Percentiles rank a stretch among this genome's conserved stretches.
Conservation (phyloP, 2,888 invertebrate species). For the Rhynchonema sp. region DNA sequence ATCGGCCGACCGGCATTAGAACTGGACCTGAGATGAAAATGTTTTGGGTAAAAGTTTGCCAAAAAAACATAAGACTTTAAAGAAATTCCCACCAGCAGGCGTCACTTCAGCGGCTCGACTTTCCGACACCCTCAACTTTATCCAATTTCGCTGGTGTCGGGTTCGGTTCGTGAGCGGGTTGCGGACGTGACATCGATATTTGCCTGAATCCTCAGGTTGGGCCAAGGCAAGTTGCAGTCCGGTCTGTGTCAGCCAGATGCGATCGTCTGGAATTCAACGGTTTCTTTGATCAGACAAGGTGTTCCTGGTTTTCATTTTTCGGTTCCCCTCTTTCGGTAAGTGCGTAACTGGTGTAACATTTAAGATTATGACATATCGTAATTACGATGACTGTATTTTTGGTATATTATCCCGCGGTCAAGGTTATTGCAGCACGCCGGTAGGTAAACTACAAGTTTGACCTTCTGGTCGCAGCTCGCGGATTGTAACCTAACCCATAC, state of each 20-base stretch:
- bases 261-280: background rate
- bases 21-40: no score
- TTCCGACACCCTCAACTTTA: background rate
- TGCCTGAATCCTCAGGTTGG: background rate
- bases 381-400: background rate
- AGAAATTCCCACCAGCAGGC: background rate
- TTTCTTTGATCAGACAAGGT: background rate
- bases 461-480: no score
- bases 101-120: background rate
- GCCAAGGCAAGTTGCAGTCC: background rate
- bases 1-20: background rate
- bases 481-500: no score
- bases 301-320: no score
- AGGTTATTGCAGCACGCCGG: no score
- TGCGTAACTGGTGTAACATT: background rate
- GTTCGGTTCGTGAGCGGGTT: background rate
- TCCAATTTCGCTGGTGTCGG: background rate
- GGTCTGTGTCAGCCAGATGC: background rate
- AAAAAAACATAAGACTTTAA: no score
- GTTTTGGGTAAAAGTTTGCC: no score
- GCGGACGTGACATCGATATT: background rate
- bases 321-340: no score
- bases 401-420: no score
- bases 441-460: no score
- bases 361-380: background rate